Evolutionary conservation across 2,113 vertebrate genomes (phyloP).

Genomic region (Lepidothrix coronata): DNA sequence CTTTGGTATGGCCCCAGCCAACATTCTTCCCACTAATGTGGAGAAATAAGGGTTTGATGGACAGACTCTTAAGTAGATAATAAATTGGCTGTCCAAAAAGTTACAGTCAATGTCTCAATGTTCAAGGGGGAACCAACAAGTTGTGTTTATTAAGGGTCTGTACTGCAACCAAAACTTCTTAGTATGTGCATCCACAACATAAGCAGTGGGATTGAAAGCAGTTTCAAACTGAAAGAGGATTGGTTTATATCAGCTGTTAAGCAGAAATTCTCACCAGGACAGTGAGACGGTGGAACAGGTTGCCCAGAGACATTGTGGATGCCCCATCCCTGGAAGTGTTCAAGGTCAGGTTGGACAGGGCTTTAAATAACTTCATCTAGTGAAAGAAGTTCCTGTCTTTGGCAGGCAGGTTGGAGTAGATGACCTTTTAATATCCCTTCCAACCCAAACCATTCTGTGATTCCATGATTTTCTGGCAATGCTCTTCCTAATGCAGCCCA

Average conservation of each 20-base stretch:
- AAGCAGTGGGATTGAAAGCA: not conserved
- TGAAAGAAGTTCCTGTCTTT: not conserved
- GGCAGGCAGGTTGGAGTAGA: fast-evolving
- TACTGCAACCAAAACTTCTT: not conserved
- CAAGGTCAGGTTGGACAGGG: fast-evolving
- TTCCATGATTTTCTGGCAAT: not conserved
- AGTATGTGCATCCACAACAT: fast-evolving
- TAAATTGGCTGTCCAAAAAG: not conserved
- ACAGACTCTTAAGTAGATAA: not conserved
- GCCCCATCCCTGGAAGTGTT: fast-evolving
- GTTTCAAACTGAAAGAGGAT: not conserved
- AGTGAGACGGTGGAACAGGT: not conserved
- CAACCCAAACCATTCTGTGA: not conserved
- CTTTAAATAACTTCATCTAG: not conserved
- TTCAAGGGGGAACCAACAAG: not conserved
- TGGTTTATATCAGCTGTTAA: not conserved
- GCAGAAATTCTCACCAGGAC: not conserved
- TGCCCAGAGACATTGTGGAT: not conserved
- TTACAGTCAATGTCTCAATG: not conserved
- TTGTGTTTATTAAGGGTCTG: fast-evolving
- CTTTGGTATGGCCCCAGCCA: not conserved
- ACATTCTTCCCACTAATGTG: not conserved
- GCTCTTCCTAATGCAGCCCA: not conserved
- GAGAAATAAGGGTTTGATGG: not conserved
- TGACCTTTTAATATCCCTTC: not conserved